Conservation (phyloP, 2,113 vertebrate species). For the Cinclus cinclus region DNA sequence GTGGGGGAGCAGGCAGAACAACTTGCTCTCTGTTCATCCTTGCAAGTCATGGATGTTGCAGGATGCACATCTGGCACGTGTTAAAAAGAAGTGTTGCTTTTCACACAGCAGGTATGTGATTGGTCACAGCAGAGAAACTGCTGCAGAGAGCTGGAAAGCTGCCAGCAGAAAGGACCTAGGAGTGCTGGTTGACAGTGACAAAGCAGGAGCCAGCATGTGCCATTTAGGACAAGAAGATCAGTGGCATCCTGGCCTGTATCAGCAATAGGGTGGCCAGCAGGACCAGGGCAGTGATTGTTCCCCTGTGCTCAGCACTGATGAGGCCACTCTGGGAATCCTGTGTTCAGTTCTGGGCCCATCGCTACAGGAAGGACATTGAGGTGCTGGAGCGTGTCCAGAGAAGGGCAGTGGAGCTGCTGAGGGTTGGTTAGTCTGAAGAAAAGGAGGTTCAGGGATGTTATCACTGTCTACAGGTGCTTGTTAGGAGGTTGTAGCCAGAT, state of each 20-base stretch:
- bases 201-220: not conserved
- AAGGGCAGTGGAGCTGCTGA: fast-evolving
- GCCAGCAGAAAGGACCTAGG: not conserved
- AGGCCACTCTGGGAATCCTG: fast-evolving
- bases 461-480: not conserved
- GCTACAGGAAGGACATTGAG: not conserved
- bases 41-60: not conserved
- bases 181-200: not conserved
- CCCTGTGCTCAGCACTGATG: fast-evolving
- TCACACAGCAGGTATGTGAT: fast-evolving
- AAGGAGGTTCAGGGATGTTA: not conserved
- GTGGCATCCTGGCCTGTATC: not conserved
- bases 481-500: not conserved
- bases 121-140: not conserved
- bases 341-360: not conserved
- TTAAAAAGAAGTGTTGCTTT: not conserved
- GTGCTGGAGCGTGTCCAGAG: fast-evolving
- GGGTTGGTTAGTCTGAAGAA: not conserved
- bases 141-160: not conserved
- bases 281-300: fast-evolving
- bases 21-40: not conserved
- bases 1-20: not conserved
- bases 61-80: not conserved
- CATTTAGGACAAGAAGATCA: not conserved
- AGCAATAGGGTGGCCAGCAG: not conserved